A percentile compares a stretch with the other conserved stretches of the same genome.
Conservation (phyloP, 2,888 invertebrate species). For the Helleia helle region DNA sequence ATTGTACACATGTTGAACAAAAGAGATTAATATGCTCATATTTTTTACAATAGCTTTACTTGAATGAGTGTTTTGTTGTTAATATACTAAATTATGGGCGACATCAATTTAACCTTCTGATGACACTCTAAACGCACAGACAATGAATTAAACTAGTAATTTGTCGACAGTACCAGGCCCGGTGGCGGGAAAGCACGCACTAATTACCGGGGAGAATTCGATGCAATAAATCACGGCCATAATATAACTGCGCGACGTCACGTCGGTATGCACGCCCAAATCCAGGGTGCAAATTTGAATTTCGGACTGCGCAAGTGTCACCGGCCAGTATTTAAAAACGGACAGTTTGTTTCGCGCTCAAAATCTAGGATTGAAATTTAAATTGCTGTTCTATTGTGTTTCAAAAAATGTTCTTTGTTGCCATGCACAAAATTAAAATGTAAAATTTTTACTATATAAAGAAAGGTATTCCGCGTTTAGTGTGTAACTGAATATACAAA, state of each 20-base stretch:
- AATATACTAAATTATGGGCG: no score
- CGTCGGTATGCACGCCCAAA: constrained; percentile 58
- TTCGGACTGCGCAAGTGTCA: constrained; percentile 15
- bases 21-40: no score
- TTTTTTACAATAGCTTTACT: no score
- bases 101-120: no score
- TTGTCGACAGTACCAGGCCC: constrained; percentile 11
- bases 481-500: no score
- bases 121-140: no score
- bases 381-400: no score
- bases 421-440: no score
- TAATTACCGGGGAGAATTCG: constrained; percentile 70
- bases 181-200: constrained; percentile 52
- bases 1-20: no score
- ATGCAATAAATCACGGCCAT: constrained; percentile 72
- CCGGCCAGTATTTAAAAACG: constrained; percentile 12
- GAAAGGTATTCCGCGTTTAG: no score
- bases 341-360: neutral
- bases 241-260: constrained; percentile 65
- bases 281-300: constrained; percentile 42
- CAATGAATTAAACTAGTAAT: constrained; percentile 17
- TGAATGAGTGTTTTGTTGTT: neutral
- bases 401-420: no score
- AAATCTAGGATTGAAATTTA: neutral
- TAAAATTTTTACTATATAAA: no score